Percentiles rank a stretch among this genome's conserved stretches.
Conservation (phyloP, 1,140 invertebrate species). For the Pentalonia nigronervosa region DNA sequence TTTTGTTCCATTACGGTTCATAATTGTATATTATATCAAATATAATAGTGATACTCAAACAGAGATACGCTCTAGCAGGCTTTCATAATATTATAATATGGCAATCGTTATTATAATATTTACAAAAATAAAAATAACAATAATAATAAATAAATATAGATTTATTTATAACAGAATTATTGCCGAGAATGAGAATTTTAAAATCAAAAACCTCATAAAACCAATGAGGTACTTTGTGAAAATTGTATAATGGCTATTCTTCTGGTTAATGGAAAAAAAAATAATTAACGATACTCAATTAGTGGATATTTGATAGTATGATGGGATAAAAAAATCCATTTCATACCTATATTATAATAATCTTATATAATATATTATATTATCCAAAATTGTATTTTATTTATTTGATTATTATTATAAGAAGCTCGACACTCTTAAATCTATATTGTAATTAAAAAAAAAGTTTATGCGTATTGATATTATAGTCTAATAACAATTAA, state of each 20-base stretch:
- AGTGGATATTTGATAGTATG: background rate
- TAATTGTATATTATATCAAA: background rate
- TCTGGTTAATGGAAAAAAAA: background rate
- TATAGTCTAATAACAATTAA: background rate
- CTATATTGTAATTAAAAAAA: background rate
- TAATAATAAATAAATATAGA: background rate
- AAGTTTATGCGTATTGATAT: background rate
- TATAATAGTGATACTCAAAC: background rate
- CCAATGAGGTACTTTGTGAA: background rate
- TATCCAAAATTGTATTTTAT: background rate
- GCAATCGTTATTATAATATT: background rate
- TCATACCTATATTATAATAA: background rate
- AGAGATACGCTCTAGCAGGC: fast-evolving
- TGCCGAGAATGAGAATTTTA: background rate
- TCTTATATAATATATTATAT: background rate
- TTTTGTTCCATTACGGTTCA: background rate
- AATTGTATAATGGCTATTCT: background rate
- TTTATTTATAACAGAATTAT: background rate
- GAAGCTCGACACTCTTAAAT: background rate
- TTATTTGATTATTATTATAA: background rate
- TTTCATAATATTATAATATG: background rate
- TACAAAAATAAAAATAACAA: background rate
- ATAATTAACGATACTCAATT: background rate
- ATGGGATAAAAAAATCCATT: background rate
- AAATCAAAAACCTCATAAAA: background rate